Evolutionary conservation across 2,113 vertebrate species (phyloP), one percentile per base, ranked within the genome.

Genomic region (Arothron firmamentum): DNA sequence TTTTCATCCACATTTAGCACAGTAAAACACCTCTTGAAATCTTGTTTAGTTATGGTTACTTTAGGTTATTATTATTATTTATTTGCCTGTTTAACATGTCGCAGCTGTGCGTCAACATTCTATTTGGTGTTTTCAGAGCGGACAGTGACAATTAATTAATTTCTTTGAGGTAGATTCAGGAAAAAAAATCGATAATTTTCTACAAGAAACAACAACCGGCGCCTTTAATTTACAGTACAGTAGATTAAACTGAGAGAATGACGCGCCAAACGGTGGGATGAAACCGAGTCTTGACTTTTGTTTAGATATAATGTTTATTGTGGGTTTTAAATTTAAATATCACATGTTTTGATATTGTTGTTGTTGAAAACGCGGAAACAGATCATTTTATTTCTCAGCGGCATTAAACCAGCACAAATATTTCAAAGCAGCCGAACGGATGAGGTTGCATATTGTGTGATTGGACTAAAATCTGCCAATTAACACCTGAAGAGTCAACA

Each of bases 131-230:
- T 47, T 38, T 38, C 34, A 38, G 34, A 38, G 34, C 34, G 34
- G 34, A 38, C 80, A 81, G 77, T 79, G 68, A 84, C 68, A 8
- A 21, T 74, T 17, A 17, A 12, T 38, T 38, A 9, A 38, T 38
- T 38, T 38, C 67, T 67, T 56, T 86, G 86, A 89, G 88, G 88
- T 90, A 90, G 88, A 89, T 89, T 86, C 56, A 75, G 57, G 64
- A 43, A 23, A 62, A 49, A 23, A 62, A 51, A 52, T 28, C 42
- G 58, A 48, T 6, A 34, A 28, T 47, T 28, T 45, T 45, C 46
- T 57, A 56, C 20, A 61, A 51, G 16, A n/a, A 49, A 62, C 53
- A 48, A 18, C 47, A 49, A 18, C 47, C 6, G 18, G 47, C n/a
- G 17, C 0, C 6, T 49, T 18, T 11, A 49, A 5, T 49, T 49